Conservation (phyloP, 2,888 invertebrate species). For the Salticus scenicus region DNA sequence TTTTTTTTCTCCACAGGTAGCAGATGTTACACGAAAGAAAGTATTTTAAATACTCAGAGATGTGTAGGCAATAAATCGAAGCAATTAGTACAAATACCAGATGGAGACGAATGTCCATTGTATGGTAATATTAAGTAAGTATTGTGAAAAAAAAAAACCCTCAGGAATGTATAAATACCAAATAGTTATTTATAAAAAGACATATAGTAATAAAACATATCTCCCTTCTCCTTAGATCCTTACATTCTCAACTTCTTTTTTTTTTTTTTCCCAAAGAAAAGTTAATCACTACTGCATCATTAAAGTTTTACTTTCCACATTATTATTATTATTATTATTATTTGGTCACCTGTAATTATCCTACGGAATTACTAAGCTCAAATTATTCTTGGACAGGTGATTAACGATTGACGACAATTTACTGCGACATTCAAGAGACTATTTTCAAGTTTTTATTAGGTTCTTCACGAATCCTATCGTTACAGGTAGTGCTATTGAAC, state of each 20-base stretch:
- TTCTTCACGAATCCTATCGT: slow-evolving; percentile 24
- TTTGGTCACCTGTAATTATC: slow-evolving; percentile 62
- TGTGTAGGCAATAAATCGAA: neutral
- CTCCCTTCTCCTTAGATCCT: neutral
- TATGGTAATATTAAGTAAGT: slow-evolving; percentile 22
- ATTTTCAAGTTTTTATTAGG: slow-evolving; percentile 5
- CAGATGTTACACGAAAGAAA: too few relatives aligned
- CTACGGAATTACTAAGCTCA: slow-evolving; percentile 29
- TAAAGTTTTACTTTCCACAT: slow-evolving; percentile 35
- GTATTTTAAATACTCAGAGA: too few relatives aligned
- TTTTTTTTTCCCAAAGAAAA: neutral
- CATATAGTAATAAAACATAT: neutral
- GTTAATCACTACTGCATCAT: slow-evolving; percentile 55
- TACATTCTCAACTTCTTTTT: neutral
- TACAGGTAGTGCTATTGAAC: neutral
- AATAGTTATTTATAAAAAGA: neutral
- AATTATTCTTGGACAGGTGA: slow-evolving; percentile 48
- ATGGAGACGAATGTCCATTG: slow-evolving; percentile 14
- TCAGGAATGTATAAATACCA: neutral
- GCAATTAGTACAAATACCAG: neutral
- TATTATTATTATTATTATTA: slow-evolving; percentile 48
- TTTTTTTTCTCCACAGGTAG: too few relatives aligned
- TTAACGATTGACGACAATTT: slow-evolving; percentile 62
- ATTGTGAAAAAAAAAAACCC: neutral
- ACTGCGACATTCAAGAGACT: slow-evolving; percentile 57